phyloP scores from a whole-genome alignment of 1,140 invertebrate species.

The Caenorhabditis latens region DNA sequence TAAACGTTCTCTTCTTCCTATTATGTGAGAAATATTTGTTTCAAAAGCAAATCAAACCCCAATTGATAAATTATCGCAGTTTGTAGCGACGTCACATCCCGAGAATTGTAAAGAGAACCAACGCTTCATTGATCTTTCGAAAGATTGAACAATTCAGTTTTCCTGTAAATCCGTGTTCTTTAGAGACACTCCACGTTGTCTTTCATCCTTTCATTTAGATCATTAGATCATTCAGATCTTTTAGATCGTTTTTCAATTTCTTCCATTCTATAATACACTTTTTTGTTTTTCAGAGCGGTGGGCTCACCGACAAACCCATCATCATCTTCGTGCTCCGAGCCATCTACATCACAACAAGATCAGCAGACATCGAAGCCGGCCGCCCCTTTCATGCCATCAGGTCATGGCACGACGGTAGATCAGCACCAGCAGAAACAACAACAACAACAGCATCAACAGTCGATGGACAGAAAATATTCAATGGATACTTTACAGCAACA shows the following conservation, averaged over 20 bases:
- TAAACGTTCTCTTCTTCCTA: background rate
- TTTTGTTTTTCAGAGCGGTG: constrained; percentile 28
- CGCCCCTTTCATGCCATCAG: constrained; percentile 34
- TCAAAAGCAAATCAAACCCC: too few species aligned
- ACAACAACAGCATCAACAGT: constrained; percentile 8
- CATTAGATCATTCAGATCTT: background rate
- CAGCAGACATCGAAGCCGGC: background rate
- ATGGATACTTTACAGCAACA: constrained; percentile 34
- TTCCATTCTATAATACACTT: background rate
- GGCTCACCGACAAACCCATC: constrained; percentile 43
- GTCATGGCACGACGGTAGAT: constrained; percentile 27
- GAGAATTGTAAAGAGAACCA: too few species aligned
- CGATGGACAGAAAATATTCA: constrained; percentile 36
- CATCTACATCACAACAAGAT: background rate
- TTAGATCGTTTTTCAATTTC: background rate
- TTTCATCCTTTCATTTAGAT: background rate
- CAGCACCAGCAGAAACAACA: background rate
- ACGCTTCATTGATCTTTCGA: too few species aligned
- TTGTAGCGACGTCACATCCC: too few species aligned
- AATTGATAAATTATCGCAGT: too few species aligned
- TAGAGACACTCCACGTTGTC: background rate
- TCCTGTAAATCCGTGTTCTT: too few species aligned
- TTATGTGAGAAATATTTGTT: too few species aligned
- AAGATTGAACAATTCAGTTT: too few species aligned
- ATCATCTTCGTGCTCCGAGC: constrained; percentile 25